phyloP scores from a whole-genome alignment of 2,113 vertebrate species.

The Zosterops hypoxanthus region DNA sequence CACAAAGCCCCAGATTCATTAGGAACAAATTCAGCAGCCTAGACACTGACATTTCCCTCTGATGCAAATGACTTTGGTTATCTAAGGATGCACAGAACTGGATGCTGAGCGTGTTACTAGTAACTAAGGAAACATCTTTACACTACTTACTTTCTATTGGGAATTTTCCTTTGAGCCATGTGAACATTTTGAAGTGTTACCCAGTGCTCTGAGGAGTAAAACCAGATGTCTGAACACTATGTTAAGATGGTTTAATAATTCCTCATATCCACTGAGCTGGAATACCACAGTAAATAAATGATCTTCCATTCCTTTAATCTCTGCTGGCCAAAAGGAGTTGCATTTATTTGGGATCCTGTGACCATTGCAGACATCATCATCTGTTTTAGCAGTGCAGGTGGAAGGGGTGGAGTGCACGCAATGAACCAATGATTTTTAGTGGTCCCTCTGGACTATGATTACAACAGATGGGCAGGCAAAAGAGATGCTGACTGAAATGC shows the following conservation, averaged over 20 bases:
- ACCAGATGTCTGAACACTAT: neutral
- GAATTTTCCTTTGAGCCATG: neutral
- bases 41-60: neutral
- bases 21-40: neutral
- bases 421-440: neutral
- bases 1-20: slow-evolving; percentile 4
- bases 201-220: neutral
- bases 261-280: neutral
- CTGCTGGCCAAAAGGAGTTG: neutral
- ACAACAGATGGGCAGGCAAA: slow-evolving; percentile 10
- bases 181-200: neutral
- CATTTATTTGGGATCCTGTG: neutral
- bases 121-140: neutral
- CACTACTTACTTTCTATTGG: neutral
- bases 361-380: neutral
- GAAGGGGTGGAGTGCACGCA: neutral
- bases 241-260: neutral
- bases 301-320: neutral
- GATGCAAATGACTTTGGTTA: neutral
- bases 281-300: neutral
- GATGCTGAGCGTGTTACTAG: neutral
- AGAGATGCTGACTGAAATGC: neutral
- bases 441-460: neutral
- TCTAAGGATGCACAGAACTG: neutral
- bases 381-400: neutral